phyloP scores from a whole-genome alignment of 1,140 invertebrate genomes.

The Brachionus asplanchnoidis region DNA sequence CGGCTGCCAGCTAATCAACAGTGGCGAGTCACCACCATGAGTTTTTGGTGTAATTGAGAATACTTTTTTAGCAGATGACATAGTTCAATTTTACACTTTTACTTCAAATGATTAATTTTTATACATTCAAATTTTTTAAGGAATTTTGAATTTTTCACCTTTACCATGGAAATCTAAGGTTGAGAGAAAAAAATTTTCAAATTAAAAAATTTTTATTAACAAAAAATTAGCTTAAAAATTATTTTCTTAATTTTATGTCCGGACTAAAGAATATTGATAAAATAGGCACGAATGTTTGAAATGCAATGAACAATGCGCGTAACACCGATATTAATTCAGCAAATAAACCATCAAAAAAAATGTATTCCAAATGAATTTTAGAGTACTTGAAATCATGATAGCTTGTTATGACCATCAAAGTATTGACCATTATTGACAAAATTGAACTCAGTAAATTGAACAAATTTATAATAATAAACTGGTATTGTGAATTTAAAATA shows the following conservation, averaged over 20 bases:
- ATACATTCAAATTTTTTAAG: not conserved
- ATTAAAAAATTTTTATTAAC: too few species aligned
- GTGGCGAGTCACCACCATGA: conserved; percentile 14
- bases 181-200: too few species aligned
- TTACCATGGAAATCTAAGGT: not conserved
- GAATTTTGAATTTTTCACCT: not conserved
- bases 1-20: conserved; percentile 8
- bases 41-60: not conserved
- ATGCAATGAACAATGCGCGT: not conserved
- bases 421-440: not conserved
- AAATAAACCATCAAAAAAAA: not conserved
- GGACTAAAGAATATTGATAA: not conserved
- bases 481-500: not conserved
- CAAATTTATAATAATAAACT: not conserved
- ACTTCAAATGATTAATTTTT: not conserved
- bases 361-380: not conserved
- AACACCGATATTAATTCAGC: not conserved
- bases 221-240: too few species aligned
- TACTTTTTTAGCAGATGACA: conserved; percentile 29
- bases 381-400: not conserved
- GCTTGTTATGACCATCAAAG: not conserved
- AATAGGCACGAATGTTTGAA: not conserved
- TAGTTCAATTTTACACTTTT: not conserved
- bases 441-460: not conserved
- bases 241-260: too few species aligned